Evolutionary conservation across 2,888 invertebrate genomes (phyloP).

Genomic region (Gandaritis pyraliata): DNA sequence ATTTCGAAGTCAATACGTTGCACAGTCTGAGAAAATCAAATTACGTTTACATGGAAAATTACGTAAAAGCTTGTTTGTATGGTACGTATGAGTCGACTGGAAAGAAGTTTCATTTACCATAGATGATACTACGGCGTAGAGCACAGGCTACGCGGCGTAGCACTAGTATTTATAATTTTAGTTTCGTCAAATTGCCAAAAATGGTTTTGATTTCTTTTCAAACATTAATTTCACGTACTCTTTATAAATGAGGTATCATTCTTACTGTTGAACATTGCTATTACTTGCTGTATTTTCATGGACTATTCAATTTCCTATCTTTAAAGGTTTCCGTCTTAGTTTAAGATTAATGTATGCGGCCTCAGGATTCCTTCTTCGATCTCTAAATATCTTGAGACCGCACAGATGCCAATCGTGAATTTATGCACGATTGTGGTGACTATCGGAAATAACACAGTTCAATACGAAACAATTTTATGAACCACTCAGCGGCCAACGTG

Average conservation of each 20-base stretch:
- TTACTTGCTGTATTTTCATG: conserved; percentile 7
- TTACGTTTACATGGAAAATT: not conserved
- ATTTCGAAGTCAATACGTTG: conserved; percentile 18
- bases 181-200: too few relatives aligned
- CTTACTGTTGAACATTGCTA: too few relatives aligned
- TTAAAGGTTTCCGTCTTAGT: conserved; percentile 21
- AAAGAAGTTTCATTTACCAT: not conserved
- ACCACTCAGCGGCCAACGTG: too few relatives aligned
- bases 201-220: not conserved
- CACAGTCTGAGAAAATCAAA: conserved; percentile 7
- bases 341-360: conserved; percentile 35
- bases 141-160: conserved; percentile 3
- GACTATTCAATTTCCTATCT: conserved; percentile 29
- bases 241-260: too few relatives aligned
- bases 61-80: not conserved
- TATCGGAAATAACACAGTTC: conserved; percentile 20
- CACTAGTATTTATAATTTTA: not conserved
- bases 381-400: conserved; percentile 60
- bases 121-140: conserved; percentile 18
- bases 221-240: too few relatives aligned
- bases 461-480: not conserved
- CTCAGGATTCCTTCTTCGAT: conserved; percentile 43
- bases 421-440: conserved; percentile 39
- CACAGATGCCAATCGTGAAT: conserved; percentile 68
- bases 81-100: not conserved